Evolutionary conservation across 1,140 invertebrate species (phyloP), one percentile per base, ranked within the genome.

Genomic region (Trichonephila inaurata): DNA sequence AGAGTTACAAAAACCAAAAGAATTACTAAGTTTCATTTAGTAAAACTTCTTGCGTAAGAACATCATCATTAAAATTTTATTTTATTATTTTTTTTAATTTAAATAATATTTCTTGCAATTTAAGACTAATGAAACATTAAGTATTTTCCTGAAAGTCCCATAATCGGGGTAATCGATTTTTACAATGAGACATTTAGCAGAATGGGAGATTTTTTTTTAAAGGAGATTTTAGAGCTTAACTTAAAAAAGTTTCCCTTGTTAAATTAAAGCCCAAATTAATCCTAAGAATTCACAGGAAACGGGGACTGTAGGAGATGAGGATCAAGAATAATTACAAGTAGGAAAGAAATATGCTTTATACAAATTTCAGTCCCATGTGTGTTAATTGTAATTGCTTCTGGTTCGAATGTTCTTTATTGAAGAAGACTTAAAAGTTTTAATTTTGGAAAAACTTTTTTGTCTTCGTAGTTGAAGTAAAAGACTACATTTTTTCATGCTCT

Each of bases 321-420:
- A 77, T 77, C 66, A 77, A 77, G 28, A 18, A 33, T 77, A 33
- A 77, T 77, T 77, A 14, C 1, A 77, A 5, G 28, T 77, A 83
- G 44, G 51, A 60, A 44, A 83, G 82, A 83, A 83, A 83, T 83
- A 60, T 83, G 44, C 14, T n/a, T 69, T 83, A 58, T 60, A 58
- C n/a, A 83, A 19, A 58, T 12, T 60, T 19, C 16, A 83, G 44
- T 83, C 82, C 82, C 82, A 83, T 83, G 51, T 60, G 82, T 60
- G 44, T 60, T 83, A 83, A 83, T 51, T n/a, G 82, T 83, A 83
- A 83, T 83, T 83, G 82, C 82, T 60, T 83, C 8, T n/a, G 51
- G 82, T 83, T 58, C 19, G 21, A 21, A 28, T 58, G 51, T 51
- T 83, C 82, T 83, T 83, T 51, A 14, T n/a, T 83, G 44, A 6